phyloP scores from a whole-genome alignment of 2,797 vertebrate species.

The Macropus fuliginosus region DNA sequence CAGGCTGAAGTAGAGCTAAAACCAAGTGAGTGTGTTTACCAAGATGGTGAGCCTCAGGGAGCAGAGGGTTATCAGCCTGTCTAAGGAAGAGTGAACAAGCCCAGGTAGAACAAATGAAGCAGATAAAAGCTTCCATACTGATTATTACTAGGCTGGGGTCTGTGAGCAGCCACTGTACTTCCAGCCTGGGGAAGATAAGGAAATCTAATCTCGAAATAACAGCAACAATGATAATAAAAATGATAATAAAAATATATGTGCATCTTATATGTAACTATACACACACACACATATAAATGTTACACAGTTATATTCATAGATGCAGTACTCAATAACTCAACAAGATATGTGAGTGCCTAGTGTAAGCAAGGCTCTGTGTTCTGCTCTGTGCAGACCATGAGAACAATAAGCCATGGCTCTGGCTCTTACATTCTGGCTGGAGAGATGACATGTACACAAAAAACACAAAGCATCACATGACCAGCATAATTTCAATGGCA shows the following conservation, averaged over 20 bases:
- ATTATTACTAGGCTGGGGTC: background rate
- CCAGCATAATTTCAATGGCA: background rate
- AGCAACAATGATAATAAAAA: background rate
- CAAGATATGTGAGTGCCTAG: conserved; percentile 23
- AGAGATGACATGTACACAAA: background rate
- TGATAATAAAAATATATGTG: background rate
- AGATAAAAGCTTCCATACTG: background rate
- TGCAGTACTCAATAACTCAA: background rate
- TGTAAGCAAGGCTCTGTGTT: background rate
- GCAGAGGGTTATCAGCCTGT: background rate
- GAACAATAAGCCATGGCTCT: background rate
- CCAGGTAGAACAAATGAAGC: background rate
- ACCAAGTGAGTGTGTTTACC: background rate
- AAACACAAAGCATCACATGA: background rate
- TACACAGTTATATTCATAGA: background rate
- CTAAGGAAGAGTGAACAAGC: background rate
- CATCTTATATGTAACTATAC: background rate
- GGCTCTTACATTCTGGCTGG: background rate
- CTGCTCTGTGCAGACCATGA: background rate
- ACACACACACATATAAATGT: background rate
- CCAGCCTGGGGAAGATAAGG: background rate
- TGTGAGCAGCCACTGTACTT: background rate
- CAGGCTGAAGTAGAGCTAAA: background rate
- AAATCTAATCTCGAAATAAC: background rate
- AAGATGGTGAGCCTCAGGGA: background rate